Evolutionary conservation across 2,888 invertebrate species (phyloP).

Genomic region (Oxytorus armatus): DNA sequence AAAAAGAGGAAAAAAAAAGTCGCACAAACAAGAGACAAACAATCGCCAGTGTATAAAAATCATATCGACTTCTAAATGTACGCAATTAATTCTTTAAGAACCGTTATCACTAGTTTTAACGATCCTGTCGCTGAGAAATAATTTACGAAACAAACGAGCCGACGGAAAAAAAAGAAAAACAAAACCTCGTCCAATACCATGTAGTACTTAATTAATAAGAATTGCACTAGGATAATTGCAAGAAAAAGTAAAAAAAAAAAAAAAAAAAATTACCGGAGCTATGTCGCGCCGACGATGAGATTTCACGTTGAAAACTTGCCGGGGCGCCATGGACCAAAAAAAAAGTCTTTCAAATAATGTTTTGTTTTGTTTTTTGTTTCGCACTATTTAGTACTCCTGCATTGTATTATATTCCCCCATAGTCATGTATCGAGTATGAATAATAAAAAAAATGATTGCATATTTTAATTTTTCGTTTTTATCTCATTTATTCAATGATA

Average conservation of each 20-base stretch:
- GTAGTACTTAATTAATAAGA: constrained; percentile 74
- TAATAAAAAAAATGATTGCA: constrained; percentile 66
- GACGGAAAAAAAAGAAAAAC: background rate
- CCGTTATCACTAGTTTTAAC: too few species aligned
- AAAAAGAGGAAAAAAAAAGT: background rate
- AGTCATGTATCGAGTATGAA: constrained; percentile 47
- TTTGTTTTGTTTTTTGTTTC: too few species aligned
- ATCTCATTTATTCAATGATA: background rate
- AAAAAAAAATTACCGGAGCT: too few species aligned
- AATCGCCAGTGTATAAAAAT: too few species aligned
- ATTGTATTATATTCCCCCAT: constrained; percentile 74
- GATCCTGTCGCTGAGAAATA: too few species aligned
- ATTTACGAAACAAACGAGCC: too few species aligned
- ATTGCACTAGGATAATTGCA: constrained; percentile 58
- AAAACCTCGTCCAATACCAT: constrained; percentile 40
- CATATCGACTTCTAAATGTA: too few species aligned
- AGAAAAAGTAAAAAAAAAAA: constrained; percentile 13
- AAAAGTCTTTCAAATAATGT: constrained; percentile 35
- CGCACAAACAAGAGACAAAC: too few species aligned
- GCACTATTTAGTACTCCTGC: constrained; percentile 54
- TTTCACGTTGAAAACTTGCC: constrained; percentile 74
- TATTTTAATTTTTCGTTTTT: constrained; percentile 67
- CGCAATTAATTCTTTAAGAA: too few species aligned
- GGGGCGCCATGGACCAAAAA: constrained; percentile 60
- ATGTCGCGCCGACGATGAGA: constrained; percentile 60